Base-by-base conservation (phyloP, 1,140 invertebrate genomes). In the Drosophila bocki region DNA sequence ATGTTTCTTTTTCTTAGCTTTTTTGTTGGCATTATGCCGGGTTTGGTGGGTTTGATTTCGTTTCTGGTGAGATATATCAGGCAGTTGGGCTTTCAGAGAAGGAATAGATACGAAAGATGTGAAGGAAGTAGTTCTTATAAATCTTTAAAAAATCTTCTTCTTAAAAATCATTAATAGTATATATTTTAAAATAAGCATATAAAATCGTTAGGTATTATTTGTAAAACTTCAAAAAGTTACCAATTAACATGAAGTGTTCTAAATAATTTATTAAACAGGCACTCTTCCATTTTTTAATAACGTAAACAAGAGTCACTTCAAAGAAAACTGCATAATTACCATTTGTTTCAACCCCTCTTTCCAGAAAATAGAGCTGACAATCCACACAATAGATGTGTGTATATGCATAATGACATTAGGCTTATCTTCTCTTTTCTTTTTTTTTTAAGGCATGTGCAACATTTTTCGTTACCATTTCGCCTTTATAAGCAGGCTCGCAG, bases 391-490 rank as follows among this genome's bases (percentile, higher is more conserved):
- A 12, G 29, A 19, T 17, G 13, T 50, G 35, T 64, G 62, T 60
- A 12, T 42, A 17, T 50, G 33, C 54, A 75, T 68, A 77, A 54
- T 60, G 74, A 77, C 74, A 78, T 61, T 69, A 78, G 75, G 48
- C 74, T 58, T 76, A 78, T 77, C 71, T 77, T 50, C 39, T 6
- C 37, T 19, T 45, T 48, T 45, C 9, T 4, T 15, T 35, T 15
- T 22, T 54, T 54, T 39, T 45, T 17, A 5, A 67, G 50, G 69
- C 69, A 72, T 72, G 67, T 72, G 69, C 53, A 72, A 71, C 67
- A 60, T 72, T 51, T 71, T 69, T 54, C 67, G 51, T 71, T 70
- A 17, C 33, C 48, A 56, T 37, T 35, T 70, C 48, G 22, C 22
- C 32, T 35, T 47, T 17, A n/a, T 32, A 41, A 47, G 32, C n/a